Base-by-base conservation (phyloP, 1,140 invertebrate species). In the Drosophila pruinosa region DNA sequence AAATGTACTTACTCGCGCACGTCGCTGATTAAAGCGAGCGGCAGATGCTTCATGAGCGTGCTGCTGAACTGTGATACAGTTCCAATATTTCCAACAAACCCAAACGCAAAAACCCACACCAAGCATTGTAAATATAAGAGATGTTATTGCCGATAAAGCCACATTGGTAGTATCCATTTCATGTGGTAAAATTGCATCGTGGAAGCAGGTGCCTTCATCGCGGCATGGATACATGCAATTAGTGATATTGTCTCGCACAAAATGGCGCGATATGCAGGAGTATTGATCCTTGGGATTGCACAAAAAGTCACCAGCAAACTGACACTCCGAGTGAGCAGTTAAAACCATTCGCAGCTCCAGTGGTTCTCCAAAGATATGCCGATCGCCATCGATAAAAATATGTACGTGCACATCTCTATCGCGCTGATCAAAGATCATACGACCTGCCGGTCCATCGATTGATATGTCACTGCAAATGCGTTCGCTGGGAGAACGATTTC, bases 41-140 rank as follows among this genome's bases (percentile, higher is more conserved):
- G 86, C 85, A 7, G 86, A 89, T 4, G 82, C 83, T 61, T 91
- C 88, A 31, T 91, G 86, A 1, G 88, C 83, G 22, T 83, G 79
- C 38, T 91, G 88, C 47, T 91, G 89, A 12, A 91, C 89, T 4
- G 89, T 91, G 6, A 91, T 91, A 24, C 90, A 91, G 65, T 88
- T 86, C 88, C 88, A 89, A 45, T 91, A 90, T 56, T 91, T 91
- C 89, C 90, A 91, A 45, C 90, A 91, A 15, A 91, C 59, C 89
- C 89, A 91, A 3, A 91, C 68, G 47, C 88, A 91, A 10, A 90
- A 83, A 4, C 89, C 90, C n/a, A 91, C 90, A 19, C 89, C 89
- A 12, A 90, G 47, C 90, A 91, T 91, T 24, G 90, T 91, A 26
- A 91, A 91, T 6, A 91, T 89, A 5, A 91, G 63, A 8, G 90